Base-by-base conservation (phyloP, 2,797 vertebrate species). In the Aythya fuligula region DNA sequence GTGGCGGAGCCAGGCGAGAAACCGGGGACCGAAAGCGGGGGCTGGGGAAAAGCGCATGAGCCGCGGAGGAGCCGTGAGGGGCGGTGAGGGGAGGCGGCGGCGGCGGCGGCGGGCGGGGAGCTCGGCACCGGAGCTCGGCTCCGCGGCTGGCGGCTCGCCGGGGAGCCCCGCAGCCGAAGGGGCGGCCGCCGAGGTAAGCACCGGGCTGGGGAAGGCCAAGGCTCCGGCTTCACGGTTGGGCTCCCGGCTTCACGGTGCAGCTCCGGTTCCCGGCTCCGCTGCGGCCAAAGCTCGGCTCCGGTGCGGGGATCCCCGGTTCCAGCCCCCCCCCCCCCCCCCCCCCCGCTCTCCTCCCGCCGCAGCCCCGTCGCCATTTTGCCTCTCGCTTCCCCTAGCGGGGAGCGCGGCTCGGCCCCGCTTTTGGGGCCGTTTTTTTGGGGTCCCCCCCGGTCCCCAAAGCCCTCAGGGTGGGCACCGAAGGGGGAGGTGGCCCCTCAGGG, bases 361-460 rank as follows among this genome's bases (percentile, higher is more conserved):
- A 98, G 98, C 98, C 98, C 98, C 99, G 99, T 99, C 99, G 99
- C 99, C 99, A 99, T 99, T 99, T 99, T 99, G 99, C 99, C 98
- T 98, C 98, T 97, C 98, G 98, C 98, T 79, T 94, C 87, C 83
- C 87, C 85, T 71, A 54, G 90, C 36, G 47, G 54, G 54, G 77
- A 74, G 49, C 36, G 41, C 56, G 66, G 58, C 34, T 34, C 18
- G 58, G 34, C 14, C 58, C 22, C 34, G 58, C 13, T 8, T 14
- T 27, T 4, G 49, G 41, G 41, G 41, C 41, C 41, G 41, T 3
- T 41, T 41, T 41, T 17, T 17, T 17, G 16, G 41, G 16, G 16
- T 17, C 41, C 41, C 41, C 41, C 16, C 41, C 41, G 41, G 41
- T 41, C 41, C 41, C 41, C 41, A 43, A 43, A 43, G 49, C 22